phyloP scores from a whole-genome alignment of 1,140 invertebrate species.

The Zaprionus camerounensis region DNA sequence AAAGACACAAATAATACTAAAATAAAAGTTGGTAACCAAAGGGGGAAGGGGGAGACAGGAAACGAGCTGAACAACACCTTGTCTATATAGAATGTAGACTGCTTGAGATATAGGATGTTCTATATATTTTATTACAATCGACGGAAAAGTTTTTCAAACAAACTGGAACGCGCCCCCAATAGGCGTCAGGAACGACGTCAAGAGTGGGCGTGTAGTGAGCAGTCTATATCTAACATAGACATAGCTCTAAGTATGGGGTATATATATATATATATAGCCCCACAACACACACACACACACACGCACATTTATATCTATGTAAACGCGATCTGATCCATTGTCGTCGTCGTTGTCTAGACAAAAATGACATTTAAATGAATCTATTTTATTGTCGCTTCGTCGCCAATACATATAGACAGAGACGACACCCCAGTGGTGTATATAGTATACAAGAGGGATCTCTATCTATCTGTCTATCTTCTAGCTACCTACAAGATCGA shows the following conservation, averaged over 20 bases:
- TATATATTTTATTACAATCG: constrained; percentile 20
- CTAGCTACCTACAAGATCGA: constrained; percentile 51
- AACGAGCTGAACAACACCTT: constrained; percentile 20
- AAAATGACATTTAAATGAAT: constrained; percentile 83
- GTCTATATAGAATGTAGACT: not conserved
- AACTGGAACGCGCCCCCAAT: constrained; percentile 48
- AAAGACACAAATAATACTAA: constrained; percentile 35
- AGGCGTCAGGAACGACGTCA: not conserved
- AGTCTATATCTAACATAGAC: not conserved
- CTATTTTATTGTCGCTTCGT: constrained; percentile 80
- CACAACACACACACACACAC: not conserved
- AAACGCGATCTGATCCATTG: constrained; percentile 44
- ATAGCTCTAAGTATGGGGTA: not conserved
- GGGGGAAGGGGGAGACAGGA: constrained; percentile 22
- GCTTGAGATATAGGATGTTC: constrained; percentile 7
- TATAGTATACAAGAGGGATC: constrained; percentile 13
- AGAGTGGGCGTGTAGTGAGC: constrained; percentile 42
- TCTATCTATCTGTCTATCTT: constrained; percentile 7
- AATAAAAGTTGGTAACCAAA: constrained; percentile 22
- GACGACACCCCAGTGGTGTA: constrained; percentile 2
- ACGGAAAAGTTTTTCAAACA: constrained; percentile 31
- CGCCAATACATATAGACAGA: constrained; percentile 39
- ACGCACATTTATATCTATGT: constrained; percentile 31
- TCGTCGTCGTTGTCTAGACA: constrained; percentile 69
- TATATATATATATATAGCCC: not conserved